Evolutionary conservation across 23 tunicate genomes (phyloP).

Genomic region (Corella eumyota): DNA sequence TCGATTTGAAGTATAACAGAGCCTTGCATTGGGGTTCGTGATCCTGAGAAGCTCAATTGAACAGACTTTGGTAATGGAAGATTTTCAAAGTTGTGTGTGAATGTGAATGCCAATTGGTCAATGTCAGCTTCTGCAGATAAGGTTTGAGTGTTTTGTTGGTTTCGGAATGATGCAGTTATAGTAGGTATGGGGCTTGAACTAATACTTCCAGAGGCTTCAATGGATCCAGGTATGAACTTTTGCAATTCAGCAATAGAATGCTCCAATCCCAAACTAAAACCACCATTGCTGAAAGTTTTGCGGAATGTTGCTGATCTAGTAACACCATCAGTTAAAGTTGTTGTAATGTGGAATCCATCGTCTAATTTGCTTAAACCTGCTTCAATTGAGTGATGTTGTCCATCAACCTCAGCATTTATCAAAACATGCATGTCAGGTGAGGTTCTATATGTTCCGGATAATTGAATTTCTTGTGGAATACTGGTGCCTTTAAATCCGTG

Average conservation of each 20-base stretch:
- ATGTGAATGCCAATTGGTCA: conserved; percentile 11
- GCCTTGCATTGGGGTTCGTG: conserved; percentile 4
- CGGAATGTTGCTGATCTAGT: conserved; percentile 22
- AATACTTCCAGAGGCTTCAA: conserved; percentile 24
- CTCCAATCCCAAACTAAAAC: conserved; percentile 27
- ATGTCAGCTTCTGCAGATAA: conserved; percentile 28
- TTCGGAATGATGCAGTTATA: conserved; percentile 21
- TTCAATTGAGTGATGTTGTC: conserved; percentile 7
- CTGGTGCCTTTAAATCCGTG: conserved; percentile 19
- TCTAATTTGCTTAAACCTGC: conserved; percentile 21
- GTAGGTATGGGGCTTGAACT: conserved; percentile 16
- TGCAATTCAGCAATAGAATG: conserved; percentile 34
- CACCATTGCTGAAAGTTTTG: conserved; percentile 18
- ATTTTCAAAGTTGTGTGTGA: conserved; percentile 24
- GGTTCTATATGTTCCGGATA: conserved; percentile 17
- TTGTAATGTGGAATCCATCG: conserved; percentile 35
- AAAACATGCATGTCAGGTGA: conserved; percentile 22
- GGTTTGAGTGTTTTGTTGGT: conserved; percentile 2
- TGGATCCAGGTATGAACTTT: conserved; percentile 16
- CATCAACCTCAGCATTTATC: conserved; percentile 21
- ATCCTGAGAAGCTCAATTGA: conserved; percentile 10
- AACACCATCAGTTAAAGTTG: conserved; percentile 25
- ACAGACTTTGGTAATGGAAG: conserved; percentile 36
- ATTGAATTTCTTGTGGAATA: conserved; percentile 2
- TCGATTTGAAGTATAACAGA: conserved; percentile 5